Evolutionary conservation across 2,797 vertebrate genomes (phyloP).

Genomic region (Leontopithecus rosalia): DNA sequence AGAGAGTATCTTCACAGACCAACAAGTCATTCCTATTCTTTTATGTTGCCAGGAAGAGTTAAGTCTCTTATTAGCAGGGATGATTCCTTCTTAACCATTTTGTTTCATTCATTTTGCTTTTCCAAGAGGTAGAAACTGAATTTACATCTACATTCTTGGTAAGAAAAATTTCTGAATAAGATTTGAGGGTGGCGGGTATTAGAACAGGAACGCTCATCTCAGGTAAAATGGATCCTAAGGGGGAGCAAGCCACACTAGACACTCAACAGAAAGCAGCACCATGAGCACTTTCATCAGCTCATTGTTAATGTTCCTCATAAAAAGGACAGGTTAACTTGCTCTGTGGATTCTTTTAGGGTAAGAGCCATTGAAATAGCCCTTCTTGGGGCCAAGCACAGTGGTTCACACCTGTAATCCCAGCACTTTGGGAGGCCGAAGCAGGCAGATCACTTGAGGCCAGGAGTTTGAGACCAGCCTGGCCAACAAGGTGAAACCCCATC

Average conservation of each 20-base stretch:
- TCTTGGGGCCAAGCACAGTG: background rate
- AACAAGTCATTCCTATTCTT: background rate
- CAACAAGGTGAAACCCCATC: background rate
- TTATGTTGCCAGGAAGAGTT: background rate
- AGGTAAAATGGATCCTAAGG: background rate
- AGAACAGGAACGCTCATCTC: background rate
- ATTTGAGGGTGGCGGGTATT: background rate
- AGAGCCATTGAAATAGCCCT: background rate
- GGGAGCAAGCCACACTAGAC: background rate
- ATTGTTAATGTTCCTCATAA: background rate
- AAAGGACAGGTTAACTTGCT: background rate
- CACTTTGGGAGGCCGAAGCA: background rate
- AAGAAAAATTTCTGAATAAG: slow-evolving; percentile 11
- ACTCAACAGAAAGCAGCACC: background rate
- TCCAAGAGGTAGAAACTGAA: slow-evolving; percentile 36
- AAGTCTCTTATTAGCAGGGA: background rate
- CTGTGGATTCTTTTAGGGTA: background rate
- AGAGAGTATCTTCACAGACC: background rate
- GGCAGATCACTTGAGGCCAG: background rate
- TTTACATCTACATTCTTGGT: slow-evolving; percentile 25
- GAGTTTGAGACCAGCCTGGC: background rate
- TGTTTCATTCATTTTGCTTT: slow-evolving; percentile 48
- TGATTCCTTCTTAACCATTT: slow-evolving; percentile 18
- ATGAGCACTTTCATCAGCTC: background rate
- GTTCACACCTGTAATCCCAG: background rate